A percentile compares a stretch with the other conserved stretches of the same genome.
phyloP scores from a whole-genome alignment of 2,888 invertebrate species.

The Julus scandinavius region DNA sequence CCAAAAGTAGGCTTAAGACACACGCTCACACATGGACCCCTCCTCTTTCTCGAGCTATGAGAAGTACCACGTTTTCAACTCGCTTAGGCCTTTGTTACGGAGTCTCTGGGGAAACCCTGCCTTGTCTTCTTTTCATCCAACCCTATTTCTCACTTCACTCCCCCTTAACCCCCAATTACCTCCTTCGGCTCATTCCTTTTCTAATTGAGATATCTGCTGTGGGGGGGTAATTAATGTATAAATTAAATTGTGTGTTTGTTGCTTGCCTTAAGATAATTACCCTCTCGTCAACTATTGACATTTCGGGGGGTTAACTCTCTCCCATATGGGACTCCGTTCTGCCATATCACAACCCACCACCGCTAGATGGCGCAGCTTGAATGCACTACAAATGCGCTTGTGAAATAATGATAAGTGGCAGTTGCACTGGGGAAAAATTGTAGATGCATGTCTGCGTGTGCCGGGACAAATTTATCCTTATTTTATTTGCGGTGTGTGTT shows the following conservation, averaged over 20 bases:
- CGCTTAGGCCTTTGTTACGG: not conserved
- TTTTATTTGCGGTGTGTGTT: too few relatives aligned
- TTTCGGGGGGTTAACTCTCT: not conserved
- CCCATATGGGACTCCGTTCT: too few relatives aligned
- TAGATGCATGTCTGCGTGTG: too few relatives aligned
- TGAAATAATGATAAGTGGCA: too few relatives aligned
- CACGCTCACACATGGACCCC: not conserved
- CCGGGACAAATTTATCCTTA: too few relatives aligned
- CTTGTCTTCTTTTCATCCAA: not conserved
- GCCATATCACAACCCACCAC: too few relatives aligned
- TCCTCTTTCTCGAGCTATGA: not conserved
- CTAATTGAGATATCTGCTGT: slow-evolving; percentile 41
- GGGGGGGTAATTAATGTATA: slow-evolving; percentile 34
- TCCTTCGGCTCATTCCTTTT: not conserved
- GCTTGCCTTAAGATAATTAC: slow-evolving; percentile 39
- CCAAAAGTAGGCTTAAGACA: not conserved
- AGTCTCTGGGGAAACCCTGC: not conserved
- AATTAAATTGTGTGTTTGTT: slow-evolving; percentile 42
- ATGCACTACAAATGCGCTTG: too few relatives aligned
- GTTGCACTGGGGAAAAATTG: too few relatives aligned
- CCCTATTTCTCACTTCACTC: not conserved
- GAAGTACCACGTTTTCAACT: too few relatives aligned
- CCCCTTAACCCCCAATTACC: not conserved
- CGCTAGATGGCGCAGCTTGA: too few relatives aligned
- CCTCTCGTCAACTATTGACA: slow-evolving; percentile 20